Percentiles rank a stretch among this genome's conserved stretches.
These are phyloP conservation scores for Sebastiscus albofasciatus DNA, from an alignment of 2,797 vertebrate genomes.

Conservation along the genomic window DNA sequence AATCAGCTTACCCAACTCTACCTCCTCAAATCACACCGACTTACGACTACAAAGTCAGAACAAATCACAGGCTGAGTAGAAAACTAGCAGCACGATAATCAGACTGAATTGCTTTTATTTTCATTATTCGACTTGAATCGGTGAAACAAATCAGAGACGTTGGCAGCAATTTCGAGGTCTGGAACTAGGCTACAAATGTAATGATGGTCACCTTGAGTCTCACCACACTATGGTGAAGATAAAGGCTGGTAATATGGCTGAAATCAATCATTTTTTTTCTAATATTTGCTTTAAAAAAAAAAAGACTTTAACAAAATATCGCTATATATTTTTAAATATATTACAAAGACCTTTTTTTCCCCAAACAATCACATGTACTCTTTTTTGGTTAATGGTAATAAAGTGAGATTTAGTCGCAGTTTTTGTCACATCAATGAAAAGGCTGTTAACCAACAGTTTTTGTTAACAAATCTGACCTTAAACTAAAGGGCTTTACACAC, in stretches of 20 bases:
- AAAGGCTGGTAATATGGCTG: not conserved
- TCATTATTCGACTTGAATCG: not conserved
- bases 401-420: not conserved
- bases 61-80: not conserved
- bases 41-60: not conserved
- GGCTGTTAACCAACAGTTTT: too few species aligned
- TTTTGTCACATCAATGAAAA: not conserved
- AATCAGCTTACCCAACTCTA: not conserved
- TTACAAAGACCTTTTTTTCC: too few species aligned
- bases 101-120: not conserved
- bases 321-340: not conserved
- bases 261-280: not conserved
- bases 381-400: not conserved
- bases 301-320: too few species aligned
- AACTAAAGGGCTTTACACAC: too few species aligned
- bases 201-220: not conserved
- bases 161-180: not conserved
- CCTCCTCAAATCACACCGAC: not conserved
- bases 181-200: not conserved
- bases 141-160: not conserved
- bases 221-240: not conserved
- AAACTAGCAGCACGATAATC: not conserved
- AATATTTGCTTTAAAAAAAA: too few species aligned
- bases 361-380: not conserved
- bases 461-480: too few species aligned